Percentiles rank a stretch among this genome's conserved stretches.
phyloP scores from a whole-genome alignment of 1,140 invertebrate species.

The Aphis craccivora region DNA sequence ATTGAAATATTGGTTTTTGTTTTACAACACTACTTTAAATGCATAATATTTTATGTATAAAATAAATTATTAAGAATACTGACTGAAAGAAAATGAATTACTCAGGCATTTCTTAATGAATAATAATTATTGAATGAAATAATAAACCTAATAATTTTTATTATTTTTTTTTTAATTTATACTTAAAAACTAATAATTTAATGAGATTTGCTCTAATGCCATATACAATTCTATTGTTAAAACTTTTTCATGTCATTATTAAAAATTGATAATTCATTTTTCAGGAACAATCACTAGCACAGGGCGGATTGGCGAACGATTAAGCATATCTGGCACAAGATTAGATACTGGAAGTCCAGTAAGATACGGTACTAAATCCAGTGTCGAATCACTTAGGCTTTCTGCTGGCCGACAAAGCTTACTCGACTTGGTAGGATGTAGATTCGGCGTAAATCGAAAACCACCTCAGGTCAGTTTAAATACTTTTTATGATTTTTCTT shows the following conservation, averaged over 20 bases:
- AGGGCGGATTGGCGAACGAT: constrained; percentile 65
- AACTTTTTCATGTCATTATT: not conserved
- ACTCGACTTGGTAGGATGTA: constrained; percentile 74
- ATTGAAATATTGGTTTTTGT: not conserved
- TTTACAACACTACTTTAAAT: not conserved
- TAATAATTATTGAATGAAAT: not conserved
- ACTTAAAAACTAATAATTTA: not conserved
- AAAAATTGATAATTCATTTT: not conserved
- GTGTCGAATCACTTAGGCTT: constrained; percentile 63
- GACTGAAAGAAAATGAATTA: not conserved
- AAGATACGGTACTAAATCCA: constrained; percentile 63
- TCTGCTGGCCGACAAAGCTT: constrained; percentile 69
- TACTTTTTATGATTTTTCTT: not conserved
- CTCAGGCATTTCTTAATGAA: not conserved
- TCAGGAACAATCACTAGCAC: constrained; percentile 60
- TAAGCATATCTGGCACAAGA: constrained; percentile 66
- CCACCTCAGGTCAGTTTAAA: constrained; percentile 65
- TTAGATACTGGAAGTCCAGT: constrained; percentile 66
- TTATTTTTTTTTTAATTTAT: not conserved
- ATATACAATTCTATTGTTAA: not conserved
- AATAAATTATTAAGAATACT: not conserved
- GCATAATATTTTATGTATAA: not conserved
- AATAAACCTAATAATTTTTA: not conserved
- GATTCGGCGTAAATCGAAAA: constrained; percentile 70
- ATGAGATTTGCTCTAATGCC: not conserved